Conservation (phyloP, 2,888 invertebrate genomes). For the Conops quadrifasciatus region DNA sequence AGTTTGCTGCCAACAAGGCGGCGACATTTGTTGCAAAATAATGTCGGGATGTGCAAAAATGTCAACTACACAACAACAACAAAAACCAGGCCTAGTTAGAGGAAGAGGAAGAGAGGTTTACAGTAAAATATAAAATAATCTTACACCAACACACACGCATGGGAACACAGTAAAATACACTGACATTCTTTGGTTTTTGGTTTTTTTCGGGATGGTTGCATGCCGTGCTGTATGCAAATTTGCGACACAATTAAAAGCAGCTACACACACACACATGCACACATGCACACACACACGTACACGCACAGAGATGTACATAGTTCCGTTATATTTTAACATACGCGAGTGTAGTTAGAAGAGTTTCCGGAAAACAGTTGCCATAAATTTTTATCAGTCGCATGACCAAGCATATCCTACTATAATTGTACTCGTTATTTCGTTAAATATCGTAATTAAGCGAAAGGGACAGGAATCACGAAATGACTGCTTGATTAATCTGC, state of each 20-base stretch:
- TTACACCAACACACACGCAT: too few relatives aligned
- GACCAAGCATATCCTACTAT: too few relatives aligned
- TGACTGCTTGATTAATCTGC: too few relatives aligned
- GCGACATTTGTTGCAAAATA: slow-evolving; percentile 37
- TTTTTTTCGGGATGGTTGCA: neutral
- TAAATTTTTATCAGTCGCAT: too few relatives aligned
- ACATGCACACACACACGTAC: too few relatives aligned
- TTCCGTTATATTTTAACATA: neutral
- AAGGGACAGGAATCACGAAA: too few relatives aligned
- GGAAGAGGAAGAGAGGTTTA: too few relatives aligned
- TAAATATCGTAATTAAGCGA: too few relatives aligned
- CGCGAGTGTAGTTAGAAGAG: too few relatives aligned
- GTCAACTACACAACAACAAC: slow-evolving; percentile 30
- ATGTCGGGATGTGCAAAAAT: slow-evolving; percentile 36
- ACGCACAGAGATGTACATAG: slow-evolving; percentile 6
- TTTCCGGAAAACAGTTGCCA: too few relatives aligned
- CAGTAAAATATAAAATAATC: too few relatives aligned
- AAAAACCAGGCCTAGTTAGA: slow-evolving; percentile 17
- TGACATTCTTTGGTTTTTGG: neutral
- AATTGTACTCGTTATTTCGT: too few relatives aligned
- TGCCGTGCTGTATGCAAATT: neutral
- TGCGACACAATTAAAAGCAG: neutral
- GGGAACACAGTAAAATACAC: neutral
- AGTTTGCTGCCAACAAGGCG: slow-evolving; percentile 25
- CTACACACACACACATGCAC: neutral